Conservation (phyloP, 2,888 invertebrate species). For the Agrypnus murinus region DNA sequence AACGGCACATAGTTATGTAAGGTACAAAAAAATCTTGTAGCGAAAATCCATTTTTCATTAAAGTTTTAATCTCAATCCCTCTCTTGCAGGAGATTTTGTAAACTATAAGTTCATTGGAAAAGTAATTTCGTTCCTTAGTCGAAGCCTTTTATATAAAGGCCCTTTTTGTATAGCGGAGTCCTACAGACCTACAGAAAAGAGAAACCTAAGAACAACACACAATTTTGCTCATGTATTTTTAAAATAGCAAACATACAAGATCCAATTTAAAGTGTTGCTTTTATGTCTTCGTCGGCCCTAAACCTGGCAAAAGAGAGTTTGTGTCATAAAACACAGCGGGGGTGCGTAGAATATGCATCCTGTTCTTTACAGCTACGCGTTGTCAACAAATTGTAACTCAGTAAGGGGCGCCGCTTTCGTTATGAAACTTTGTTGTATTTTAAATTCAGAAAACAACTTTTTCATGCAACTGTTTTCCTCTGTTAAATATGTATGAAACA, state of each 20-base stretch:
- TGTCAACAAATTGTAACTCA: constrained; percentile 45
- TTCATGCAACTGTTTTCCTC: constrained; percentile 23
- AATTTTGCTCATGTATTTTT: constrained; percentile 32
- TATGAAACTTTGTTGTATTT: constrained; percentile 39
- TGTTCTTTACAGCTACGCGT: constrained; percentile 32
- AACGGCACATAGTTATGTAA: too few relatives aligned
- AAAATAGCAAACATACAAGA: constrained; percentile 37
- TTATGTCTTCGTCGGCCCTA: constrained; percentile 36
- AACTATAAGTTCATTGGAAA: constrained; percentile 12
- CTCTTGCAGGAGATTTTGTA: background rate
- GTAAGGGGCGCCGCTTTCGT: constrained; percentile 39
- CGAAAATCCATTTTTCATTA: background rate
- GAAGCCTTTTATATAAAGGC: constrained; percentile 10
- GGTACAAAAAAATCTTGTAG: too few relatives aligned
- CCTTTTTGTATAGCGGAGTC: background rate
- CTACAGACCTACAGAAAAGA: background rate
- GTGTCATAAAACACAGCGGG: constrained; percentile 44
- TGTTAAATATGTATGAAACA: constrained; percentile 40
- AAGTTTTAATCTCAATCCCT: constrained; percentile 4
- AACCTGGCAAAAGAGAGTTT: constrained; percentile 38
- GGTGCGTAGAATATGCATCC: constrained; percentile 39
- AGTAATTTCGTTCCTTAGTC: constrained; percentile 1
- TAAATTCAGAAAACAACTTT: constrained; percentile 41
- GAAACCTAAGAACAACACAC: constrained; percentile 25
- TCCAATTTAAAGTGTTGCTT: constrained; percentile 43